These are phyloP conservation scores for Tubulanus polymorphus DNA, from an alignment of 2,888 invertebrate species.

Conservation along the genomic window DNA sequence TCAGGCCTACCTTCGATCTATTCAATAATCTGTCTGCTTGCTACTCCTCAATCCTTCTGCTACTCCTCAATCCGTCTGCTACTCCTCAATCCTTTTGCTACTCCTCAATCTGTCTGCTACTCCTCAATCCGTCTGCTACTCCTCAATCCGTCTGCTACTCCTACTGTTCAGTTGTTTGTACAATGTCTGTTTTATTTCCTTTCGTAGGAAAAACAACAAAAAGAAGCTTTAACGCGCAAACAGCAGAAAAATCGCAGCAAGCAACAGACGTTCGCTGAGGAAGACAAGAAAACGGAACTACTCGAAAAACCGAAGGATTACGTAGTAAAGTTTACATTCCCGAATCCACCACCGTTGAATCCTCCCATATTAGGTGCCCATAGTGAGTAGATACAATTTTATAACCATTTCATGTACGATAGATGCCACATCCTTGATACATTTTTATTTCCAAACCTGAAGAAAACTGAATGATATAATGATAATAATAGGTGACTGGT, in stretches of 20 bases:
- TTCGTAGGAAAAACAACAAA: constrained; percentile 77
- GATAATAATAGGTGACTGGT: too few species aligned
- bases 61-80: too few species aligned
- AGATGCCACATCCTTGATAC: background rate
- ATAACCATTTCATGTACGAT: too few species aligned
- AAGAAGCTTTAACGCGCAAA: constrained; percentile 83
- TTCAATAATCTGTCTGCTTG: too few species aligned
- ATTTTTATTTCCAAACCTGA: background rate
- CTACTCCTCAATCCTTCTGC: too few species aligned
- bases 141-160: too few species aligned
- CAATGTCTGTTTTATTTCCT: constrained; percentile 4
- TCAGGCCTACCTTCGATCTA: too few species aligned
- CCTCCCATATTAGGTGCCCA: constrained; percentile 95
- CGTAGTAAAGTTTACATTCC: constrained; percentile 95
- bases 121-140: too few species aligned
- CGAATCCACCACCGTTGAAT: constrained; percentile 91
- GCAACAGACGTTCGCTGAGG: constrained; percentile 70
- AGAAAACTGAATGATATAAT: too few species aligned
- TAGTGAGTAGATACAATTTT: constrained; percentile 59
- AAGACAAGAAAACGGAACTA: constrained; percentile 78
- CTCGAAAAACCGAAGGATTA: constrained; percentile 91
- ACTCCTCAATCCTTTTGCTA: too few species aligned
- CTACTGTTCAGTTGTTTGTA: too few species aligned
- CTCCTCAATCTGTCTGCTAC: too few species aligned
- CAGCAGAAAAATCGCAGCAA: constrained; percentile 79